Evolutionary conservation across 2,113 vertebrate species (phyloP), one percentile per base, ranked within the genome.

Genomic region (Cromileptes altivelis): DNA sequence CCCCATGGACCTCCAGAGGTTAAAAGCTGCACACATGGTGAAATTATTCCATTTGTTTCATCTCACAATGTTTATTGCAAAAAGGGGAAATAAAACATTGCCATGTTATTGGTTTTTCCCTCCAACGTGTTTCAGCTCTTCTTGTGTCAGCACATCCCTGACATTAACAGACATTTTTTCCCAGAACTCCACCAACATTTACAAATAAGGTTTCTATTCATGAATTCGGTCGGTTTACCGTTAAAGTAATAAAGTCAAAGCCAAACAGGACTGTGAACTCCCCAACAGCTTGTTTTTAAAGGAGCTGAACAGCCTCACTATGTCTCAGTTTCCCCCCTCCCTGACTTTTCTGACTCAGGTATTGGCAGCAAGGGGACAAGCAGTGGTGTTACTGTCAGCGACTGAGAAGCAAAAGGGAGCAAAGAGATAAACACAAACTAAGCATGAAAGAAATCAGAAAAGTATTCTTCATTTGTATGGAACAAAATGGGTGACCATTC

Each of bases 121-220:
- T 8, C 30, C 21, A 12, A n/a, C 21, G 9, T 55, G 30, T 70
- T 71, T 65, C 57, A 45, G 33, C 47, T 27, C 42, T 12, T 30
- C 33, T 18, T 47, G 15, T 57, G 71, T 60, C 69, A 47, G 75
- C 57, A 65, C 61, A 73, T 68, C 15, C 4, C 33, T 23, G 45
- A 70, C 37, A 25, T 71, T 57, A 52, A 56, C 19, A 45, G 23
- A 68, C 63, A 42, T 52, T 56, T 64, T 72, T 84, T 49, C 62
- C 72, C 55, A 50, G 11, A 70, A 58, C 60, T 70, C 60, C 25
- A 47, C 57, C 78, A 73, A 71, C 50, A 55, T 75, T 74, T 57
- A 67, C 10, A 80, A 90, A 87, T 84, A 88, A 78, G 56, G 76
- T 71, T 79, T 33, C 79, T 80, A 80, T 88, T 89, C 82, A 89